phyloP scores from a whole-genome alignment of 2,113 vertebrate species.

The Phrynosoma platyrhinos region DNA sequence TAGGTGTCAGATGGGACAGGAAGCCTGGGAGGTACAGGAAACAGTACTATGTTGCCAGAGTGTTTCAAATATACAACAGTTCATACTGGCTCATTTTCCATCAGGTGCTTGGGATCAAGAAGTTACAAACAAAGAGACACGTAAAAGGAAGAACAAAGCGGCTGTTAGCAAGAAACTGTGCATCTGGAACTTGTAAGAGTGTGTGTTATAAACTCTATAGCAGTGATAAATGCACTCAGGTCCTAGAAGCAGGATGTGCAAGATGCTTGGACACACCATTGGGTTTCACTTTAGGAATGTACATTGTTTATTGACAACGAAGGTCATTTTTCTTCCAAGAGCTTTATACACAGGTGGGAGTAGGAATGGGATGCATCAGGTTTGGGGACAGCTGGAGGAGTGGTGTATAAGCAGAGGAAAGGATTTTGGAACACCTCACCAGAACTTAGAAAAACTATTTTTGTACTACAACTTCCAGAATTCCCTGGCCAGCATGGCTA shows the following conservation, averaged over 20 bases:
- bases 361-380: constrained; percentile 13
- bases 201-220: constrained; percentile 68
- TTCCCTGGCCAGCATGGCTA: no score
- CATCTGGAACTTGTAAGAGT: constrained; percentile 75
- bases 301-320: constrained; percentile 61
- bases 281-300: background rate
- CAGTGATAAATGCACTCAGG: constrained; percentile 69
- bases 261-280: constrained; percentile 29
- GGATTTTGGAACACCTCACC: background rate
- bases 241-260: constrained; percentile 49
- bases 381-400: background rate
- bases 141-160: constrained; percentile 55
- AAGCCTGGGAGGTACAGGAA: constrained; percentile 1
- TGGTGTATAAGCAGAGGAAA: background rate
- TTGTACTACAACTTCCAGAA: no score
- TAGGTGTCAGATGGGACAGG: background rate
- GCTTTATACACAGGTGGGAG: background rate
- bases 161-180: constrained; percentile 49
- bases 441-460: background rate
- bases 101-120: constrained; percentile 59
- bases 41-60: constrained; percentile 53
- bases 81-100: constrained; percentile 63
- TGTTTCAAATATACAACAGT: constrained; percentile 8
- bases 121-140: constrained; percentile 49
- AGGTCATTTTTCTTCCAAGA: background rate